Percentiles rank a stretch among this genome's conserved stretches.
phyloP scores from a whole-genome alignment of 2,888 invertebrate genomes.

The Standfussiana lucernea region DNA sequence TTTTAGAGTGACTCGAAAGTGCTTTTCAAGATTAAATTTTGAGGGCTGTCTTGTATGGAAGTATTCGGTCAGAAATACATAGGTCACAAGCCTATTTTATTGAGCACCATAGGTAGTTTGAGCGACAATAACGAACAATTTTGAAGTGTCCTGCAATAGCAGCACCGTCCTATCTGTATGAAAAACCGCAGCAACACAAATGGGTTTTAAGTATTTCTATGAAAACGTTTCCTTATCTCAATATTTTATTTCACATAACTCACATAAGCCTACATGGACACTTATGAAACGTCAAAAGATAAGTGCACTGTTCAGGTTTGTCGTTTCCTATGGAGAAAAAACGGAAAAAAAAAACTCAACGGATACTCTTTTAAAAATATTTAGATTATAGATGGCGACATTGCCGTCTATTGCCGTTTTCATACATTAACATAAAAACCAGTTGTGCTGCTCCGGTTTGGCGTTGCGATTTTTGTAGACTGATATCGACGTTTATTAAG shows the following conservation, averaged over 20 bases:
- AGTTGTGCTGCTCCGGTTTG: background rate
- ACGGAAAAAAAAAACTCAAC: background rate
- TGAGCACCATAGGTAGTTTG: conserved; percentile 42
- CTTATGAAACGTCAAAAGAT: background rate
- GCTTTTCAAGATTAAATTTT: background rate
- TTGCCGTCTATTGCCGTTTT: background rate
- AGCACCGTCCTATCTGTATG: background rate
- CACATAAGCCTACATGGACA: background rate
- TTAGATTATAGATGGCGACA: background rate
- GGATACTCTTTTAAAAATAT: background rate
- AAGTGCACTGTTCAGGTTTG: background rate
- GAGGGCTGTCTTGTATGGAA: background rate
- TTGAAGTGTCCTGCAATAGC: background rate
- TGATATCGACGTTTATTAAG: background rate
- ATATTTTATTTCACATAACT: too few relatives aligned
- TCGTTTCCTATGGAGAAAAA: background rate
- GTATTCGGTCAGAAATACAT: conserved; percentile 1
- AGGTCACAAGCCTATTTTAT: background rate
- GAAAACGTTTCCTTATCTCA: background rate
- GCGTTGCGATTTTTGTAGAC: background rate
- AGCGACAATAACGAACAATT: conserved; percentile 3
- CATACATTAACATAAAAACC: background rate
- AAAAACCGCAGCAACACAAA: background rate
- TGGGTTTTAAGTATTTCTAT: background rate
- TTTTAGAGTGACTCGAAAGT: background rate